Percentiles rank a stretch among this genome's conserved stretches.
These are phyloP conservation scores for Xyliphius kryptos DNA, from an alignment of 2,113 vertebrate genomes.

Conservation along the genomic window DNA sequence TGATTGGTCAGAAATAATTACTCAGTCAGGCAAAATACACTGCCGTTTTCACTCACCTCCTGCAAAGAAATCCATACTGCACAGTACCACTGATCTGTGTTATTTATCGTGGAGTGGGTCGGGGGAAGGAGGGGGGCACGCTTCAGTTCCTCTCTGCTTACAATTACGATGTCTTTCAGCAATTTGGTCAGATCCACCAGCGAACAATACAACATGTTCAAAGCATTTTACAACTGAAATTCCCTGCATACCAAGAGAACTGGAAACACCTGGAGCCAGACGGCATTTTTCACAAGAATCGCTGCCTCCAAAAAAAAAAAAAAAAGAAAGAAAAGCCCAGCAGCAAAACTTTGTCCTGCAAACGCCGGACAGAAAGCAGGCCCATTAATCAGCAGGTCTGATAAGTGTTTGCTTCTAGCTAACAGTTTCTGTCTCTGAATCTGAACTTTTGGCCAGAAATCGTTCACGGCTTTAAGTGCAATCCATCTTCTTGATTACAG, in stretches of 20 bases:
- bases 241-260: slow-evolving; percentile 38
- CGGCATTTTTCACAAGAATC: slow-evolving; percentile 18
- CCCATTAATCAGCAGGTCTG: background rate
- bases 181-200: background rate
- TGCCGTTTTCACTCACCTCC: no score
- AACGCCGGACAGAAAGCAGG: slow-evolving; percentile 22
- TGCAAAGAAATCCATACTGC: background rate
- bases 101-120: background rate
- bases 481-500: slow-evolving; percentile 10
- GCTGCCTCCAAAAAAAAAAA: slow-evolving; percentile 45
- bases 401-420: background rate
- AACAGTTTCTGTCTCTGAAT: background rate
- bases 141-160: background rate
- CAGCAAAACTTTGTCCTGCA: slow-evolving; percentile 27
- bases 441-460: background rate
- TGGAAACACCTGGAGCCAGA: slow-evolving; percentile 45
- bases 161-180: background rate
- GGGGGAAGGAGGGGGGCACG: background rate
- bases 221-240: slow-evolving; percentile 38
- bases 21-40: background rate
- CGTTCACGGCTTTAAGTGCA: background rate
- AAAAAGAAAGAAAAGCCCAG: slow-evolving; percentile 1
- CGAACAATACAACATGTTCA: slow-evolving; percentile 30
- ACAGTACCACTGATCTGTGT: background rate
- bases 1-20: background rate